These are phyloP conservation scores for Plebejus argus DNA, from an alignment of 2,888 invertebrate species.

Conservation along the genomic window DNA sequence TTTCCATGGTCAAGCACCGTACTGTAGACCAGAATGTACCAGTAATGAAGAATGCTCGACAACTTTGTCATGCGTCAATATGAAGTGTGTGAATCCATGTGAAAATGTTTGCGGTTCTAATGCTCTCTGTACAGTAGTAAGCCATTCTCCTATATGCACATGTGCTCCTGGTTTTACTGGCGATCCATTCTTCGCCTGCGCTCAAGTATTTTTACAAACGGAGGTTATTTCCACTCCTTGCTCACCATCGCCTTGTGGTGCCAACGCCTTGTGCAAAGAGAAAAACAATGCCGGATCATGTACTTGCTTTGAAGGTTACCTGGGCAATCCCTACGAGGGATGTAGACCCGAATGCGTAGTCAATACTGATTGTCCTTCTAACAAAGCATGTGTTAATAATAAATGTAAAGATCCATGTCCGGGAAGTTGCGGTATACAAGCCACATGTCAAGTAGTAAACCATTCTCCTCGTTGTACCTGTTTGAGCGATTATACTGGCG, in stretches of 20 bases:
- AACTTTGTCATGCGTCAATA: constrained; percentile 86
- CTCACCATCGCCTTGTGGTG: constrained; percentile 83
- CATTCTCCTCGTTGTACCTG: constrained; percentile 87
- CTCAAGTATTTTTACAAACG: constrained; percentile 57
- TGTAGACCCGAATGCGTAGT: constrained; percentile 88
- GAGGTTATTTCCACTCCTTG: constrained; percentile 77
- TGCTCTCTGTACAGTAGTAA: constrained; percentile 88
- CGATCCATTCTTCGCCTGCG: constrained; percentile 87
- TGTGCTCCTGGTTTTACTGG: constrained; percentile 86
- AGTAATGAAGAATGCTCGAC: constrained; percentile 87
- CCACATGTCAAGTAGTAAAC: constrained; percentile 87
- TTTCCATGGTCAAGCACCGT: constrained; percentile 86
- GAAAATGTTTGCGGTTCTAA: constrained; percentile 86
- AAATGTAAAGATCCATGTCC: constrained; percentile 90
- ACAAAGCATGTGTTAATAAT: constrained; percentile 85
- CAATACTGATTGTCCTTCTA: constrained; percentile 86
- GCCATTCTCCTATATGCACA: constrained; percentile 88
- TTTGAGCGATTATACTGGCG: constrained; percentile 84
- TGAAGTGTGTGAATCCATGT: constrained; percentile 89
- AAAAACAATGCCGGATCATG: constrained; percentile 84
- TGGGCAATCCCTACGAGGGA: constrained; percentile 89
- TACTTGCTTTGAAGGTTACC: constrained; percentile 85
- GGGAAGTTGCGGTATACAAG: constrained; percentile 88
- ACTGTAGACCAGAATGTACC: constrained; percentile 89
- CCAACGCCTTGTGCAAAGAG: constrained; percentile 83